Evolutionary conservation across 2,888 invertebrate species (phyloP).

Genomic region (Dysmachus trigonus): DNA sequence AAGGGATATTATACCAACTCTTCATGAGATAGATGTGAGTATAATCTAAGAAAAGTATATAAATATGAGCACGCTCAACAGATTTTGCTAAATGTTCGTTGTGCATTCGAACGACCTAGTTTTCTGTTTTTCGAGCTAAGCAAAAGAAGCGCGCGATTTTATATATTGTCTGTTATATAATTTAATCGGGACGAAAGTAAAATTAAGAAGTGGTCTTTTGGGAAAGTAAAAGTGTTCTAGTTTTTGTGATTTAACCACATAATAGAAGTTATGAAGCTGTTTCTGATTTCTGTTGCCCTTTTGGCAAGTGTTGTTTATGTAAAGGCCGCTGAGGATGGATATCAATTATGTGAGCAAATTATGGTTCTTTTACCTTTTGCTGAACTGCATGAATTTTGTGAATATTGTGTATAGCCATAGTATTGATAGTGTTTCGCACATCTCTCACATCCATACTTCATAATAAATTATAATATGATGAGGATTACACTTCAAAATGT

Average conservation of each 20-base stretch:
- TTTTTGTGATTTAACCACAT: not conserved
- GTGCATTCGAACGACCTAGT: not conserved
- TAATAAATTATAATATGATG: not conserved
- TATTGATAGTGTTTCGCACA: not conserved
- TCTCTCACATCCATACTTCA: not conserved
- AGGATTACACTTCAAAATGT: not conserved
- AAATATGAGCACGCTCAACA: constrained; percentile 18
- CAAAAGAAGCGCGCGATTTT: not conserved
- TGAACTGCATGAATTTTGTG: not conserved
- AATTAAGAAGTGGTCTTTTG: not conserved
- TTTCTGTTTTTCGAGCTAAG: not conserved
- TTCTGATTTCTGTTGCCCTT: not conserved
- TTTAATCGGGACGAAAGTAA: not conserved
- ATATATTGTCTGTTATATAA: not conserved
- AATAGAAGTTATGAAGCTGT: constrained; percentile 40
- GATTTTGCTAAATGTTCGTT: not conserved
- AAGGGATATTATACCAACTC: not conserved
- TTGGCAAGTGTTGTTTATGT: constrained; percentile 1
- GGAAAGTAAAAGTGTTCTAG: not conserved
- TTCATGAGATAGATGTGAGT: not conserved
- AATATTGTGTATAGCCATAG: not conserved
- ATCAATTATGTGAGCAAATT: constrained; percentile 40
- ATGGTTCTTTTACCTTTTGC: not conserved
- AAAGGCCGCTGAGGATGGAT: constrained; percentile 11
- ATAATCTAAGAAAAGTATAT: not conserved